A percentile compares a stretch with the other conserved stretches of the same genome.
These are phyloP conservation scores for Kryphioiulus occultus DNA, from an alignment of 2,888 invertebrate genomes.

Conservation along the genomic window DNA sequence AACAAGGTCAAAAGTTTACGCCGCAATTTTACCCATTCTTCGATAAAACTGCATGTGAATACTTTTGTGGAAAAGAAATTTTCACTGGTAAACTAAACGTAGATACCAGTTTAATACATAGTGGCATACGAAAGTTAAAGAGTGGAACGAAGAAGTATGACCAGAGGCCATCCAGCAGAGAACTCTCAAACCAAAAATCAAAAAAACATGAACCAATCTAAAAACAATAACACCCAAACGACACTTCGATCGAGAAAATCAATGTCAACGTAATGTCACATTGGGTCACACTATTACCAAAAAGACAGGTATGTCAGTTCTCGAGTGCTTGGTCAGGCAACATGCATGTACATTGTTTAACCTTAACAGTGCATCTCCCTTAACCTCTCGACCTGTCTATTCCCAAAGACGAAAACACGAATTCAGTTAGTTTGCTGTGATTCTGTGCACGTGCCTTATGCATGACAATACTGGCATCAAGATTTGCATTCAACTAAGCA, in stretches of 20 bases:
- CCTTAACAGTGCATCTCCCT: not conserved
- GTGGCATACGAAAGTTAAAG: not conserved
- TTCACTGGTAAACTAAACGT: not conserved
- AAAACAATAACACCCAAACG: not conserved
- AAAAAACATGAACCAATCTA: not conserved
- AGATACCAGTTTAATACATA: not conserved
- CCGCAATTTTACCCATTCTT: not conserved
- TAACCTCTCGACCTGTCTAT: not conserved
- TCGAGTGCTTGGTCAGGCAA: not conserved
- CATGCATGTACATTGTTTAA: not conserved
- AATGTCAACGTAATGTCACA: not conserved
- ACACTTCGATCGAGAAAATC: not conserved
- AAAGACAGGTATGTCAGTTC: not conserved
- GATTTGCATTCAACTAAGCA: not conserved
- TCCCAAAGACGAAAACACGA: not conserved
- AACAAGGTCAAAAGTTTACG: constrained; percentile 26
- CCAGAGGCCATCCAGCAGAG: not conserved
- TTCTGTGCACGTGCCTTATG: not conserved
- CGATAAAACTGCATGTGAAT: not conserved
- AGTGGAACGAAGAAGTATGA: not conserved
- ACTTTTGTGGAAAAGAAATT: not conserved
- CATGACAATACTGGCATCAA: not conserved
- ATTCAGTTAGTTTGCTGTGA: not conserved
- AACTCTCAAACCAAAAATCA: not conserved
- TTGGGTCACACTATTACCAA: not conserved